phyloP scores from a whole-genome alignment of 2,113 vertebrate genomes.

The Rafetus swinhoei region DNA sequence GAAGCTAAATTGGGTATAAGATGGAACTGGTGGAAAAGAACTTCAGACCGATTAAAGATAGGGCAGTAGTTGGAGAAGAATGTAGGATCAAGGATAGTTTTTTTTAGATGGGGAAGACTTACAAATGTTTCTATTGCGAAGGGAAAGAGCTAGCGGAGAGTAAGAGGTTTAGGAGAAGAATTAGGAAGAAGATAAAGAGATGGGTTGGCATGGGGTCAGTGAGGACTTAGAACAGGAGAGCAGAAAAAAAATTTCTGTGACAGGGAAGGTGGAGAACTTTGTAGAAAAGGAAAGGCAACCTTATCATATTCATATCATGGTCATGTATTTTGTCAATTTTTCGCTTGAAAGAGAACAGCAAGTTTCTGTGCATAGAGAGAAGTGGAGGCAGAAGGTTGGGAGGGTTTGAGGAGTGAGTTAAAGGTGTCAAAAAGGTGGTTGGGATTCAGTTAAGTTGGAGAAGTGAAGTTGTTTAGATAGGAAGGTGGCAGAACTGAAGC shows the following conservation, averaged over 20 bases:
- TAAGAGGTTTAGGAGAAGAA: not conserved
- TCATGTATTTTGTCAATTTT: not conserved
- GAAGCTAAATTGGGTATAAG: accelerated
- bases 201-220: not conserved
- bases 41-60: not conserved
- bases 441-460: too few species aligned
- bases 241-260: accelerated
- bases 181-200: not conserved
- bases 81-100: not conserved
- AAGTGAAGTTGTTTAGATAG: too few species aligned
- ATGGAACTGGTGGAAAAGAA: not conserved
- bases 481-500: too few species aligned
- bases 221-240: accelerated
- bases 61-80: not conserved
- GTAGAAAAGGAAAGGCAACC: not conserved
- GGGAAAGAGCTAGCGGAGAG: not conserved
- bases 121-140: not conserved
- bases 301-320: too few species aligned
- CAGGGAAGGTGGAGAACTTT: not conserved
- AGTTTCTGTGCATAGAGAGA: not conserved
- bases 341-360: not conserved
- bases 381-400: too few species aligned
- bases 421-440: too few species aligned
- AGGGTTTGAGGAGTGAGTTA: too few species aligned
- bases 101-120: not conserved